A percentile compares a stretch with the other conserved stretches of the same genome.
Conservation (phyloP, 64 coral and sea anemone genomes). For the Actinia equina region DNA sequence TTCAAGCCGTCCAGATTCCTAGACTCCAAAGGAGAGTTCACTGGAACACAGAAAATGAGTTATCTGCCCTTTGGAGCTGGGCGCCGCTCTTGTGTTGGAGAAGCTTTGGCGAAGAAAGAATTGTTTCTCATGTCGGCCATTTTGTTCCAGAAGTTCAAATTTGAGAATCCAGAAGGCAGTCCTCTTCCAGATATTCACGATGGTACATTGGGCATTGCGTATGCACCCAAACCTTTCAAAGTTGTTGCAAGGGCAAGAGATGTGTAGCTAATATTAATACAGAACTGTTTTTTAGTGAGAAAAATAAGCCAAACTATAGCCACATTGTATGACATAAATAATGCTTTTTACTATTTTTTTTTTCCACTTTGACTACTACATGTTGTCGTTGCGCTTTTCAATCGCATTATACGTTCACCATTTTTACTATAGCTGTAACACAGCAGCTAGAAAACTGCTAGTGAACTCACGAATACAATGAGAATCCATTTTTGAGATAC, state of each 20-base stretch:
- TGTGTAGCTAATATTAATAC: background rate
- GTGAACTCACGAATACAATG: too few species aligned
- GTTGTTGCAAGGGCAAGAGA: background rate
- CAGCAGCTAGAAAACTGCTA: too few species aligned
- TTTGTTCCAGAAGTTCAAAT: constrained; percentile 50
- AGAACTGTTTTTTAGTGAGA: too few species aligned
- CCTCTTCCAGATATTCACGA: constrained; percentile 6
- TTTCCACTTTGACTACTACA: too few species aligned
- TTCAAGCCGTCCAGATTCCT: constrained; percentile 75
- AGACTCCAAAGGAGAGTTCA: constrained; percentile 48
- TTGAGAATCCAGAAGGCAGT: background rate
- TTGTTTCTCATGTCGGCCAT: constrained; percentile 62
- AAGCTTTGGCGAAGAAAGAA: constrained; percentile 66
- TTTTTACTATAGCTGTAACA: too few species aligned
- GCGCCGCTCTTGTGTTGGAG: constrained; percentile 54
- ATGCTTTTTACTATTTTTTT: too few species aligned
- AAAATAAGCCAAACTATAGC: too few species aligned
- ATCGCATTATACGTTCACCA: too few species aligned
- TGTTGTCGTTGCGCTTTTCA: too few species aligned
- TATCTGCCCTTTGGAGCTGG: constrained; percentile 63
- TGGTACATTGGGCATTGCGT: background rate
- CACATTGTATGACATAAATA: too few species aligned
- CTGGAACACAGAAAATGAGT: background rate
- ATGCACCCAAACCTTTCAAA: constrained; percentile 29
- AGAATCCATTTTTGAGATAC: too few species aligned